Conservation (phyloP, 2,113 vertebrate genomes). For the Pteronura brasiliensis region DNA sequence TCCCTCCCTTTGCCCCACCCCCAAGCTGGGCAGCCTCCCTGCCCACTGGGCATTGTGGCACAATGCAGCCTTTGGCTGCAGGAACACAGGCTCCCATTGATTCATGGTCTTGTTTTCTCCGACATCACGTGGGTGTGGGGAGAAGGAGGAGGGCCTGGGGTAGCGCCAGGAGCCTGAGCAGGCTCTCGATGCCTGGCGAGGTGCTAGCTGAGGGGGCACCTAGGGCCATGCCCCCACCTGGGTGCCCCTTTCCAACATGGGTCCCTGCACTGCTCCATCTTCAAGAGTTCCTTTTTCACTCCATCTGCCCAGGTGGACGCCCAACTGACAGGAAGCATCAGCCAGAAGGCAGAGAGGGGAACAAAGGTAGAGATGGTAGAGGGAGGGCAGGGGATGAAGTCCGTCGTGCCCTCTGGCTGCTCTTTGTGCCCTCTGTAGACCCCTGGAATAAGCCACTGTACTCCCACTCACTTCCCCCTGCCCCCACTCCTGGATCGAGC, state of each 20-base stretch:
- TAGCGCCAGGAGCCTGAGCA: neutral
- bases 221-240: neutral
- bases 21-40: conserved; percentile 26
- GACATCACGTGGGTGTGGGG: conserved; percentile 50
- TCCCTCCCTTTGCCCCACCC: neutral
- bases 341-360: conserved; percentile 52
- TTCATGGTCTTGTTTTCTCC: conserved; percentile 63
- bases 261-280: neutral
- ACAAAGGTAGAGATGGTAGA: conserved; percentile 75
- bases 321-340: conserved; percentile 42
- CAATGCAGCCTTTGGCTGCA: conserved; percentile 29
- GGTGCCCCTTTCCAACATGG: neutral
- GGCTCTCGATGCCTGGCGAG: neutral
- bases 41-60: conserved; percentile 53
- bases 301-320: conserved; percentile 68
- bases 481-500: neutral
- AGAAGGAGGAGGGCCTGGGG: neutral
- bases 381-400: neutral
- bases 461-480: neutral
- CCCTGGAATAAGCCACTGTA: neutral
- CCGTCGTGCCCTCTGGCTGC: neutral
- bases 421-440: neutral
- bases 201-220: neutral
- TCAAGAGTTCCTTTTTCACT: neutral
- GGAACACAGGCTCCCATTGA: conserved; percentile 36